Base-by-base conservation (phyloP, 2,888 invertebrate species). In the Hydrotaea cyrtoneurina region DNA sequence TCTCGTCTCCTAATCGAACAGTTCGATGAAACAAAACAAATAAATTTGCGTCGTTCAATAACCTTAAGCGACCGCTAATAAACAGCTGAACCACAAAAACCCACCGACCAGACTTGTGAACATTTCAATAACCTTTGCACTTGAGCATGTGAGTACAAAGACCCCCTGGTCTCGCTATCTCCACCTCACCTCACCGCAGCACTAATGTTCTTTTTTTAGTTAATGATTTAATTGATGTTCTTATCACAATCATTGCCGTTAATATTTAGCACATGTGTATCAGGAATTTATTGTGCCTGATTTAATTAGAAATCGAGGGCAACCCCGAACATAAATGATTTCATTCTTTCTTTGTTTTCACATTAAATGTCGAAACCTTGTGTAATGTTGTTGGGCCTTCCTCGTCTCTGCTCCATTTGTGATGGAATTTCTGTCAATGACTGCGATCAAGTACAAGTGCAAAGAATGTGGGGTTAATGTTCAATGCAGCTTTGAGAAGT, bases 11-110 rank as follows among this genome's bases (percentile, higher is more conserved):
- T 17, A 53, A n/a, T 53, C 23, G 55, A 50, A n/a, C 50, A 50
- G 50, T 50, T 55, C 55, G 55, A 55, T 8, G 55, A 55, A 17
- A 55, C 21, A 53, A 55, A 0, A 50, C n/a, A 55, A 55, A 62
- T n/a, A 19, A 4, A 83, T 86, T 83, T 83, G 77, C 86, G 85
- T 85, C 84, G 84, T 83, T 57, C 81, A 71, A 82, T 86, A 80
- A 86, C 87, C 86, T 87, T 86, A 62, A 73, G 77, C 74, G 85
- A 86, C 86, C 87, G 82, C 82, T 82, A 74, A 39, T 81, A 11
- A 36, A 21, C 8, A 21, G 26, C 19, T 23, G 17, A 19, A 66
- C 19, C 59, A 66, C 64, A 53, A 31, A 17, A 71, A 13, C 26
- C 21, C 19, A 76, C 36, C 74, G 72, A 78, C 8, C 64, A 76